phyloP scores from a whole-genome alignment of 2,797 vertebrate species.

The Pseudochaenichthys georgianus region DNA sequence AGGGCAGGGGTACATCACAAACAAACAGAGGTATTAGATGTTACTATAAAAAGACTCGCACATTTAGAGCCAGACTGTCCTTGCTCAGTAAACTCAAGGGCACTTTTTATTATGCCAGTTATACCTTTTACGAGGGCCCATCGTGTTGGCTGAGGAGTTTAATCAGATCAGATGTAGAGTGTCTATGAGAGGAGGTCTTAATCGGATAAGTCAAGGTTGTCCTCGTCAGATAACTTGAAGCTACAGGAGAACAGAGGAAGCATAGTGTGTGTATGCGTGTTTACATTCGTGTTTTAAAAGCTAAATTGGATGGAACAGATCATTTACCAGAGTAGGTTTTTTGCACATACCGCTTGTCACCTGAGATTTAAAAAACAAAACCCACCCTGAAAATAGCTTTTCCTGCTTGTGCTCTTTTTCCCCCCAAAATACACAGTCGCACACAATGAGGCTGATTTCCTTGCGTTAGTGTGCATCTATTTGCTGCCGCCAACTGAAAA shows the following conservation, averaged over 20 bases:
- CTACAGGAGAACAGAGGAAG: conserved; percentile 40
- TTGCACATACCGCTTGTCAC: conserved; percentile 40
- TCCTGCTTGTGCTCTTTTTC: conserved; percentile 23
- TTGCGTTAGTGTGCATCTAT: conserved; percentile 56
- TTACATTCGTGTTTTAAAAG: conserved; percentile 15
- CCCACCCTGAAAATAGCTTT: conserved; percentile 50
- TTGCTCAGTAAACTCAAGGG: conserved; percentile 69
- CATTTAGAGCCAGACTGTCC: conserved; percentile 47
- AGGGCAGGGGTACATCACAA: conserved; percentile 11
- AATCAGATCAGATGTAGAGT: conserved; percentile 62
- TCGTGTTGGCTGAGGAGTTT: conserved; percentile 55
- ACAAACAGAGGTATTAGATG: conserved; percentile 51
- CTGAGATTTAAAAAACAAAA: conserved; percentile 35
- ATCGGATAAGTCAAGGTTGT: conserved; percentile 64
- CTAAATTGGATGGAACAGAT: conserved; percentile 14
- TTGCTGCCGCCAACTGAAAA: conserved; percentile 50
- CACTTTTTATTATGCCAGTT: conserved; percentile 69
- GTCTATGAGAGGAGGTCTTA: conserved; percentile 32
- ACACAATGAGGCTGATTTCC: conserved; percentile 27
- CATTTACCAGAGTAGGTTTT: conserved; percentile 26
- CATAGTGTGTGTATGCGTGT: conserved; percentile 2
- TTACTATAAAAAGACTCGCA: conserved; percentile 49
- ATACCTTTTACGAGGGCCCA: conserved; percentile 61
- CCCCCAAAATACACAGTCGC: conserved; percentile 8
- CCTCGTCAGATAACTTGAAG: conserved; percentile 34